phyloP scores from a whole-genome alignment of 2,888 invertebrate genomes.

The Myopa tessellatipennis region DNA sequence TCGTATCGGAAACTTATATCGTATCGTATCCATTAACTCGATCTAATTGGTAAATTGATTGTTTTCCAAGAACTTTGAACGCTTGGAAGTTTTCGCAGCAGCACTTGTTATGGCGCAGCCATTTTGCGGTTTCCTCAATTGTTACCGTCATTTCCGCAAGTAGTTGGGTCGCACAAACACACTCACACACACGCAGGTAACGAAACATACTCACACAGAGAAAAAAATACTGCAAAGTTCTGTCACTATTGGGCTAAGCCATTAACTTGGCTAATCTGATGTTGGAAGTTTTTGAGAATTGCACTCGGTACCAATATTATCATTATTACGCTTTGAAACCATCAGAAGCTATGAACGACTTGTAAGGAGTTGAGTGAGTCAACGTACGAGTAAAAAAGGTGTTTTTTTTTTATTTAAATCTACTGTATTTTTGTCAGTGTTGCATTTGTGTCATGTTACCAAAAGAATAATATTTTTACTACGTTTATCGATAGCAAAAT shows the following conservation, averaged over 20 bases:
- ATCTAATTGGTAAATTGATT: conserved; percentile 54
- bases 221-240: too few species aligned
- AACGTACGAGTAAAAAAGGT: too few species aligned
- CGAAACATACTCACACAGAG: neutral
- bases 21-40: conserved; percentile 41
- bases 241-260: too few species aligned
- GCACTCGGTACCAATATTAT: too few species aligned
- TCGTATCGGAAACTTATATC: neutral
- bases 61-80: conserved; percentile 53
- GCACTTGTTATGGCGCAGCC: conserved; percentile 59
- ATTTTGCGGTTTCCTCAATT: conserved; percentile 62
- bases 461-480: conserved; percentile 8
- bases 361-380: too few species aligned
- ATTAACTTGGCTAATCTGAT: too few species aligned
- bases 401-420: too few species aligned
- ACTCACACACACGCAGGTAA: neutral
- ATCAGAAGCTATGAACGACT: too few species aligned
- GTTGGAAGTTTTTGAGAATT: too few species aligned
- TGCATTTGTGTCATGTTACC: too few species aligned
- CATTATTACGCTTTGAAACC: too few species aligned
- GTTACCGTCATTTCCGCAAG: conserved; percentile 58
- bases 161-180: neutral
- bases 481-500: conserved; percentile 21
- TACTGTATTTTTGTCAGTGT: too few species aligned
- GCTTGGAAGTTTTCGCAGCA: conserved; percentile 47